Evolutionary conservation across 64 coral and sea anemone genomes (phyloP).

Genomic region (Actinia equina): DNA sequence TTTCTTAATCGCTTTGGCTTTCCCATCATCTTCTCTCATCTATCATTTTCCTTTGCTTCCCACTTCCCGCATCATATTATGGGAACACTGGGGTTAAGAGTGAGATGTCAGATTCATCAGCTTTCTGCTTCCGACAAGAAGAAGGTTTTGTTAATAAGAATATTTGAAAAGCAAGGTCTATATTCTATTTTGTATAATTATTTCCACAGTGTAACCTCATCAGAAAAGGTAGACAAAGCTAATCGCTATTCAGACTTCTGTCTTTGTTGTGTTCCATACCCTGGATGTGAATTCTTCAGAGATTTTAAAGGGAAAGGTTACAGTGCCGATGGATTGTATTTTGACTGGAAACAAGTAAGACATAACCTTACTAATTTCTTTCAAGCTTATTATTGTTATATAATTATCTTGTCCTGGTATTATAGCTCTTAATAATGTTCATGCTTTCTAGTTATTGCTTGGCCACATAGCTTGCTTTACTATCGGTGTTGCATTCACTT

Average conservation of each 20-base stretch:
- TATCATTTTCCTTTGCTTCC: no score
- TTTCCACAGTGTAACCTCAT: slow-evolving; percentile 77
- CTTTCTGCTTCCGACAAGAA: no score
- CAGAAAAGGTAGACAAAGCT: slow-evolving; percentile 95
- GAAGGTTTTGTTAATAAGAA: background rate
- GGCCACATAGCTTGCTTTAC: no score
- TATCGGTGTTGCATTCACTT: no score
- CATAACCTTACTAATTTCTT: background rate
- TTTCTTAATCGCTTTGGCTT: no score
- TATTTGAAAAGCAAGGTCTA: background rate
- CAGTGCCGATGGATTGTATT: slow-evolving; percentile 71
- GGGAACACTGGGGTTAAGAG: no score
- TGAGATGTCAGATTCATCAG: no score
- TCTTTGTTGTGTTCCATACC: slow-evolving; percentile 90
- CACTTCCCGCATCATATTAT: no score
- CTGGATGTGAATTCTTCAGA: slow-evolving; percentile 98
- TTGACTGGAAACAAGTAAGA: slow-evolving; percentile 94
- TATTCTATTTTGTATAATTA: background rate
- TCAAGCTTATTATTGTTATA: background rate
- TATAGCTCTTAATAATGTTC: no score
- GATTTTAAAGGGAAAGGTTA: slow-evolving; percentile 86
- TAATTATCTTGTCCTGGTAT: no score
- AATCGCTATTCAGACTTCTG: slow-evolving; percentile 92
- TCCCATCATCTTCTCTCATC: no score
- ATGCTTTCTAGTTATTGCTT: no score